Evolutionary conservation across 2,888 invertebrate genomes (phyloP).

Genomic region (Aphodius granarius): DNA sequence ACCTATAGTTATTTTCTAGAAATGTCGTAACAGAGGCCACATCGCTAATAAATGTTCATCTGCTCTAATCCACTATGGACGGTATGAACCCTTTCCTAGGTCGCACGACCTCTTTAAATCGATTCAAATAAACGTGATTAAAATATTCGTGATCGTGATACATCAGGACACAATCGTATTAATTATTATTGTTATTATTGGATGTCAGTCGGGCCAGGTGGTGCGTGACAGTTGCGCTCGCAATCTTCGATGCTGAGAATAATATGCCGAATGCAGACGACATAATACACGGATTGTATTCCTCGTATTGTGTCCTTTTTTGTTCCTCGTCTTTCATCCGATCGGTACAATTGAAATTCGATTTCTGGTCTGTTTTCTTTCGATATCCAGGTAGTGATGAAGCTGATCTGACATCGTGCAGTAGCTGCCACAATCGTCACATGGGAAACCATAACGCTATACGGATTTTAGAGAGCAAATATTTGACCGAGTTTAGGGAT

Average conservation of each 20-base stretch:
- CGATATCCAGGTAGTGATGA: slow-evolving; percentile 44
- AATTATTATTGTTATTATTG: neutral
- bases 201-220: neutral
- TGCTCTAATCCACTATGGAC: no score
- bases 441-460: neutral
- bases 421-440: neutral
- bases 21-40: no score
- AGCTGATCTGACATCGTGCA: neutral
- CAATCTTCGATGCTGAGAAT: neutral
- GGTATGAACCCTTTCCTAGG: neutral
- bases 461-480: neutral
- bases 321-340: slow-evolving; percentile 17
- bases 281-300: neutral
- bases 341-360: slow-evolving; percentile 47
- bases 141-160: neutral
- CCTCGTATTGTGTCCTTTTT: neutral
- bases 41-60: no score
- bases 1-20: no score
- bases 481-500: slow-evolving; percentile 12
- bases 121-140: neutral
- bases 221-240: neutral
- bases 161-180: neutral
- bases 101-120: neutral
- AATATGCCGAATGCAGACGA: no score
- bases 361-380: slow-evolving; percentile 48